These are phyloP conservation scores for Bambusicola thoracicus DNA, from an alignment of 2,113 vertebrate species.

Conservation along the genomic window DNA sequence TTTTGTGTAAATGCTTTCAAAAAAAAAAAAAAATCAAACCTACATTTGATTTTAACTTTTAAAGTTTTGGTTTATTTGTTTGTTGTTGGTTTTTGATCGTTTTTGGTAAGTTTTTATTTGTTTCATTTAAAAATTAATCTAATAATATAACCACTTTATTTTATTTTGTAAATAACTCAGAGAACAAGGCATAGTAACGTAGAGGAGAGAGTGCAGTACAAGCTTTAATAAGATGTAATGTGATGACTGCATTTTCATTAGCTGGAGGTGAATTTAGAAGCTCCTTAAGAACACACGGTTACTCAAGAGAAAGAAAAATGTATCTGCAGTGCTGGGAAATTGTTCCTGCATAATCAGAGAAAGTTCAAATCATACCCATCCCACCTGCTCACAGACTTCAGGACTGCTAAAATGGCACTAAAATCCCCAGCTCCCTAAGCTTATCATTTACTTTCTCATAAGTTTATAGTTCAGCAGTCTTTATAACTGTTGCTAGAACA, in stretches of 20 bases:
- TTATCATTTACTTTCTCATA: constrained; percentile 35
- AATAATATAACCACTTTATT: neutral
- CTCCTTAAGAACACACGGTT: neutral
- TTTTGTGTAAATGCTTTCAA: neutral
- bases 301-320: neutral
- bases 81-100: neutral
- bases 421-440: constrained; percentile 34
- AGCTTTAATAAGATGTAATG: neutral
- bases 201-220: neutral
- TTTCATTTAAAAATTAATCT: neutral
- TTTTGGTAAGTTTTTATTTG: neutral
- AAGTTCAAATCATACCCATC: neutral
- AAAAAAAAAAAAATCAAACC: no score
- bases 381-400: neutral
- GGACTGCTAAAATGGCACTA: constrained; percentile 22
- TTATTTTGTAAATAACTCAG: neutral
- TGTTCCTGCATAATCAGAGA: neutral
- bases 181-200: neutral
- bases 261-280: neutral
- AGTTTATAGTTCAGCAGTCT: constrained; percentile 4
- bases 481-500: neutral
- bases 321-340: neutral
- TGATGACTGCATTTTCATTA: neutral
- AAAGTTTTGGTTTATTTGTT: neutral
- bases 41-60: no score